Conservation (phyloP, 2,113 vertebrate species). For the Hirundichthys speculiger region DNA sequence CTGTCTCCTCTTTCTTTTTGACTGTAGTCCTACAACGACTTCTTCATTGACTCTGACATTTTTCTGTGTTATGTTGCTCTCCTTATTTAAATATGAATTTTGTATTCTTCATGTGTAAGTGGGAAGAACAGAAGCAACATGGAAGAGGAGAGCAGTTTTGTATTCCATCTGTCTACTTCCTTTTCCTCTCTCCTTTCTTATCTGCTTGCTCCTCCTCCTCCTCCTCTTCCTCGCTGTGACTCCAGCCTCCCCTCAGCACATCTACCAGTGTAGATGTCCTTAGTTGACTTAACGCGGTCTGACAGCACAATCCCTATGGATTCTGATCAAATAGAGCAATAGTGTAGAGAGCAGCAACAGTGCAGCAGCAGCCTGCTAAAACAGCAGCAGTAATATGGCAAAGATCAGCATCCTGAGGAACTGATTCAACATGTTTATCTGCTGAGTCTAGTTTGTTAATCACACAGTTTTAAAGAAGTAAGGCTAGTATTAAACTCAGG, state of each 20-base stretch:
- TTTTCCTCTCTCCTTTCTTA: constrained; percentile 12
- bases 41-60: background rate
- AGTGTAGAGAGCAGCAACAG: constrained; percentile 72
- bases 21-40: background rate
- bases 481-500: constrained; percentile 1
- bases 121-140: background rate
- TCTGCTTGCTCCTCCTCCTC: constrained; percentile 9
- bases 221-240: constrained; percentile 38
- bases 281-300: constrained; percentile 68
- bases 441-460: constrained; percentile 49
- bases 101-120: background rate
- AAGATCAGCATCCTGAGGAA: constrained; percentile 61
- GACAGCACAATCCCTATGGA: constrained; percentile 77
- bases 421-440: constrained; percentile 61
- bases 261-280: constrained; percentile 62
- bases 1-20: constrained; percentile 1
- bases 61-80: background rate
- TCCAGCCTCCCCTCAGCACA: constrained; percentile 60
- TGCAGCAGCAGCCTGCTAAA: constrained; percentile 53
- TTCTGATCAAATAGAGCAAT: constrained; percentile 74
- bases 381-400: constrained; percentile 67
- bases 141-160: background rate
- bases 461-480: background rate
- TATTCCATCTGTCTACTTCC: background rate
- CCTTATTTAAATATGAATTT: background rate